A percentile compares a stretch with the other conserved stretches of the same genome.
Conservation (phyloP, 2,797 vertebrate genomes). For the Anabas testudineus region DNA sequence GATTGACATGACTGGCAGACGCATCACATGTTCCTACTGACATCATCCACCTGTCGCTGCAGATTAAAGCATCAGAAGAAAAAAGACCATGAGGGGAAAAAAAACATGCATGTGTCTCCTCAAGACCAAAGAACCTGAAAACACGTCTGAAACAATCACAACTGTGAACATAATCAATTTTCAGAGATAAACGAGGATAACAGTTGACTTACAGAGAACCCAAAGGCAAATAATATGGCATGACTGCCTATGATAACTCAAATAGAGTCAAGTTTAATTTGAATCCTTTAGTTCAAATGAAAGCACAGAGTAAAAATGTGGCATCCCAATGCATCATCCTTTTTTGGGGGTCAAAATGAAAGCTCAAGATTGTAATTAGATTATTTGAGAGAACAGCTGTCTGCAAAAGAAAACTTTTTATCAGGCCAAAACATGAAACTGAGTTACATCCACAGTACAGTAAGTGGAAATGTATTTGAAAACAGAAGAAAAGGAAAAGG, state of each 20-base stretch:
- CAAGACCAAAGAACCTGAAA: slow-evolving; percentile 18
- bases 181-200: slow-evolving; percentile 62
- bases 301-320: background rate
- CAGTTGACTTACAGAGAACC: slow-evolving; percentile 36
- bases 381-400: too few relatives aligned
- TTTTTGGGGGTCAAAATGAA: too few relatives aligned
- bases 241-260: slow-evolving; percentile 6
- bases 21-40: slow-evolving; percentile 48
- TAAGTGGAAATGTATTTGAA: background rate
- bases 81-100: background rate
- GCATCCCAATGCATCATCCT: background rate
- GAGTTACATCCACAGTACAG: too few relatives aligned
- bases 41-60: slow-evolving; percentile 55
- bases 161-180: slow-evolving; percentile 58
- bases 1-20: slow-evolving; percentile 62
- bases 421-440: background rate
- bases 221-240: slow-evolving; percentile 31
- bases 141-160: slow-evolving; percentile 34
- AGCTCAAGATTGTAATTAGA: too few relatives aligned
- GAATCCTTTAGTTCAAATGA: slow-evolving; percentile 23
- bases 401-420: background rate
- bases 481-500: background rate
- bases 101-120: slow-evolving; percentile 6
- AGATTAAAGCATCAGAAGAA: slow-evolving; percentile 47
- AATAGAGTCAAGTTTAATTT: slow-evolving; percentile 28